Evolutionary conservation across 2,113 vertebrate species (phyloP), one percentile per base, ranked within the genome.

Genomic region (Sinocyclocheilus anophthalmus): DNA sequence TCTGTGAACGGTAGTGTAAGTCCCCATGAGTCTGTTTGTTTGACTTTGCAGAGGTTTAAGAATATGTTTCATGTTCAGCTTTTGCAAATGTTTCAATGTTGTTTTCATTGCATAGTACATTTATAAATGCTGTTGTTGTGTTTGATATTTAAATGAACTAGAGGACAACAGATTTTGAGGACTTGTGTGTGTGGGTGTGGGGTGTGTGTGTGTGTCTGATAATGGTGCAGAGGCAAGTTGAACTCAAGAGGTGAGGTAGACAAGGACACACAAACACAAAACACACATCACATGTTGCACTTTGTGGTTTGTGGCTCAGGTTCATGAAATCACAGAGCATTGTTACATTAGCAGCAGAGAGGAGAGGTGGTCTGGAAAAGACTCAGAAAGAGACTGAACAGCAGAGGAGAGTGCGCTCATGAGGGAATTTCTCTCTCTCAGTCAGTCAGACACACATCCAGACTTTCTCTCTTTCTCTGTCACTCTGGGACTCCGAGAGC

Each of bases 321-420:
- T 82, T 63, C 90, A 91, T 93, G 92, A 94, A 93, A 95, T 93
- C 93, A 93, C 92, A 72, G 87, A 92, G 92, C 91, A 92, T 92
- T 93, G 93, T 93, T 94, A 91, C 91, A n/a, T 92, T 93, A 91
- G 89, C 92, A 91, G n/a, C 90, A 91, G 87, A 90, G 87, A n/a
- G n/a, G n/a, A n/a, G n/a, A n/a, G n/a, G n/a, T n/a, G n/a, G n/a
- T n/a, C n/a, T n/a, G n/a, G n/a, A n/a, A n/a, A n/a, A 70, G 91
- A 93, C 89, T 10, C 50, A 87, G 83, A 91, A 77, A 87, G 24
- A 86, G 84, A 83, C 87, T 82, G 33, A 69, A 90, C 85, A 77
- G 26, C 87, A 42, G 85, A 55, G 79, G 82, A 89, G 76, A 67
- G 85, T 87, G 89, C 69, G 84, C 50, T 80, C 59, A 55, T 53